A percentile compares a stretch with the other conserved stretches of the same genome.
Evolutionary conservation across 2,888 invertebrate species (phyloP).

Genomic region (Aquatica leii): DNA sequence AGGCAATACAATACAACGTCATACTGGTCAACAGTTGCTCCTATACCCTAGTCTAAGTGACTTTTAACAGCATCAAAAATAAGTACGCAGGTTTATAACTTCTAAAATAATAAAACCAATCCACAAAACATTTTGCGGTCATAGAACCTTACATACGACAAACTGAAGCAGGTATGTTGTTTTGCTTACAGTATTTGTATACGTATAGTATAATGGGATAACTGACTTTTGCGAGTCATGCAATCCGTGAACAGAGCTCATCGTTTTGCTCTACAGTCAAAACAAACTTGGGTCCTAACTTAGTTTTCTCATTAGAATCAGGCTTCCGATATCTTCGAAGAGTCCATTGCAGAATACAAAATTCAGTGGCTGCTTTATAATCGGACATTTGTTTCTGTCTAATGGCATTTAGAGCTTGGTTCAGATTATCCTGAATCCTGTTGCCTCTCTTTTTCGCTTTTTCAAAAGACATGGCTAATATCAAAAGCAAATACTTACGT

Average conservation of each 20-base stretch:
- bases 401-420: not conserved
- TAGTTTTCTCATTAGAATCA: not conserved
- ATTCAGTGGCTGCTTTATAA: not conserved
- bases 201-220: not conserved
- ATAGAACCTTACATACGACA: slow-evolving; percentile 7
- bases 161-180: slow-evolving; percentile 3
- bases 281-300: not conserved
- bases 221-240: slow-evolving; percentile 1
- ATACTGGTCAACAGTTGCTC: too few species aligned
- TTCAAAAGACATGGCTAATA: not conserved
- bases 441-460: not conserved
- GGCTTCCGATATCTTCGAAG: too few species aligned
- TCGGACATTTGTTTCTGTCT: not conserved
- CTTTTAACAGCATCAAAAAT: slow-evolving; percentile 11
- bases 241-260: too few species aligned
- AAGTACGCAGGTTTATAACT: slow-evolving; percentile 1
- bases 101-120: slow-evolving; percentile 10
- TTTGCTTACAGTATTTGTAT: too few species aligned
- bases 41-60: slow-evolving; percentile 5
- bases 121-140: slow-evolving; percentile 6
- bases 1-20: not conserved
- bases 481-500: not conserved
- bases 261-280: not conserved
- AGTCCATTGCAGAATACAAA: too few species aligned
- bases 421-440: not conserved